These are phyloP conservation scores for Ginglymostoma cirratum DNA, from an alignment of 2,113 vertebrate species.

Conservation along the genomic window DNA sequence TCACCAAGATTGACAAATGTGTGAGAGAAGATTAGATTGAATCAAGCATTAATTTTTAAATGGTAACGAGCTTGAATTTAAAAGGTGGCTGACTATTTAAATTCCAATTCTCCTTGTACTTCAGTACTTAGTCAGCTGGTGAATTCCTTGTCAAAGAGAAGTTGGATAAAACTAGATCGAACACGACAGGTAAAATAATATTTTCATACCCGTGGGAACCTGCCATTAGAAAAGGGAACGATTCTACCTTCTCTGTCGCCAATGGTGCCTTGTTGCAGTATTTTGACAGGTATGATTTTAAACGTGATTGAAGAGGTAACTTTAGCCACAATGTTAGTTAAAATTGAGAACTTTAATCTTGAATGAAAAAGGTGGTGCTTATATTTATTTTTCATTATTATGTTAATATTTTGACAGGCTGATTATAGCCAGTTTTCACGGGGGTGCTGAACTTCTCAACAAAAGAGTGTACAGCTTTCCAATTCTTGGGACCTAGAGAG, in stretches of 20 bases:
- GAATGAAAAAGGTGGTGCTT: not conserved
- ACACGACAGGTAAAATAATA: not conserved
- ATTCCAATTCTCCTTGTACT: not conserved
- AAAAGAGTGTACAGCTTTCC: not conserved
- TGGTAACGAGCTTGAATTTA: not conserved
- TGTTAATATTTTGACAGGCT: not conserved
- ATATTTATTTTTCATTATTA: not conserved
- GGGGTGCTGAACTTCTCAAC: not conserved
- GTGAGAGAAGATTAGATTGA: not conserved
- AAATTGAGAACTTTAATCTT: not conserved
- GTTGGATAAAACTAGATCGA: not conserved
- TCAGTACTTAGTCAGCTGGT: not conserved
- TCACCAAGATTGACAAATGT: not conserved
- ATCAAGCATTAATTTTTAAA: not conserved
- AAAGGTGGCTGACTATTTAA: not conserved
- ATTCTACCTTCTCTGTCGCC: not conserved
- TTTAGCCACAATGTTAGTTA: not conserved
- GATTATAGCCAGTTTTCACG: not conserved
- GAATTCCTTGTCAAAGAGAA: not conserved
- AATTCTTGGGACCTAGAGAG: not conserved
- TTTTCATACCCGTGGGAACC: not conserved
- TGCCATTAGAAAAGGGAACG: not conserved
- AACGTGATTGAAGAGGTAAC: not conserved
- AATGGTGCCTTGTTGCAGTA: not conserved
- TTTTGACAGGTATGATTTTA: conserved; percentile 24